These are phyloP conservation scores for Shinisaurus crocodilurus DNA, from an alignment of 2,113 vertebrate genomes.

Conservation along the genomic window DNA sequence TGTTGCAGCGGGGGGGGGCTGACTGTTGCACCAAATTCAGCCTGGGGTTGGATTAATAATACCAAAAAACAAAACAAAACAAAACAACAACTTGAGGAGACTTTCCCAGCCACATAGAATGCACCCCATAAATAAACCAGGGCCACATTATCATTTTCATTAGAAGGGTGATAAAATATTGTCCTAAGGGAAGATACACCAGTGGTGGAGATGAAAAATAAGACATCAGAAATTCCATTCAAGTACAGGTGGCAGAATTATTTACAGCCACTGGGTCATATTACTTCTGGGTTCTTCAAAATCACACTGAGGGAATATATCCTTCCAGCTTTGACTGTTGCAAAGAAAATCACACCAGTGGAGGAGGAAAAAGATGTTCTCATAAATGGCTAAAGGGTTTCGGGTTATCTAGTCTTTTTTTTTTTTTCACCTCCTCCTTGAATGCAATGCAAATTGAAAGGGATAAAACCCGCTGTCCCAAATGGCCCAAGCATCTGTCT, in stretches of 20 bases:
- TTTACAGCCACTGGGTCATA: slow-evolving; percentile 50
- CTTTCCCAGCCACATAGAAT: slow-evolving; percentile 12
- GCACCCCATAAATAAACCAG: slow-evolving; percentile 61
- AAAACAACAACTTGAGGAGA: not conserved
- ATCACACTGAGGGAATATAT: slow-evolving; percentile 55
- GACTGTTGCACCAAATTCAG: slow-evolving; percentile 19
- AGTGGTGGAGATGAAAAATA: slow-evolving; percentile 59
- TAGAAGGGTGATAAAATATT: slow-evolving; percentile 61
- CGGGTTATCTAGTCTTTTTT: not conserved
- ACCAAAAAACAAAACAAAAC: slow-evolving; percentile 2
- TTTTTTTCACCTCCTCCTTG: not conserved
- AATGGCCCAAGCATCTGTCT: not conserved
- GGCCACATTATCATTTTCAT: slow-evolving; percentile 66
- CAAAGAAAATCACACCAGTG: slow-evolving; percentile 37
- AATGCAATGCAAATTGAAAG: slow-evolving; percentile 4
- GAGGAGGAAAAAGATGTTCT: not conserved
- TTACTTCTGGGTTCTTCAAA: slow-evolving; percentile 51
- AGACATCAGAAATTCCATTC: slow-evolving; percentile 64
- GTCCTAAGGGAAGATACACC: slow-evolving; percentile 56
- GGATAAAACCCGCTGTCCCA: not conserved
- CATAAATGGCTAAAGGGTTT: slow-evolving; percentile 19
- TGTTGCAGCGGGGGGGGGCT: not conserved
- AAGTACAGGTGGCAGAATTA: slow-evolving; percentile 56
- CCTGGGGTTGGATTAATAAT: slow-evolving; percentile 53
- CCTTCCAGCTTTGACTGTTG: slow-evolving; percentile 45